Base-by-base conservation (phyloP, 2,113 vertebrate species). In the Bujurquina vittata region DNA sequence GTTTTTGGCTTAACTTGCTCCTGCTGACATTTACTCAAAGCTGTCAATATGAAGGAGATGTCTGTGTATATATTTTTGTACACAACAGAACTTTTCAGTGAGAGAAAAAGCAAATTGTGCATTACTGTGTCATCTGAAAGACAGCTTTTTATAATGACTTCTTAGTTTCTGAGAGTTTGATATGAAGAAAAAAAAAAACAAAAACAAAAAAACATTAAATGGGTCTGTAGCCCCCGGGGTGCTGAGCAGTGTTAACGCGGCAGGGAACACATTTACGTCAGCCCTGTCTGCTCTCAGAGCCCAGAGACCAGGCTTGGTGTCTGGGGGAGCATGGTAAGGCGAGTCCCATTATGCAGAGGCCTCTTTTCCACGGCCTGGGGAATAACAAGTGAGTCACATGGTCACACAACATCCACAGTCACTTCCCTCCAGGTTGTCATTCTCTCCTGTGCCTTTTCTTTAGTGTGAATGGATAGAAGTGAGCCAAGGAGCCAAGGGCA, bases 211-310 rank as follows among this genome's bases (percentile, higher is more conserved):
- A 84, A 57, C 77, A 57, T 73, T 49, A 84, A 90, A 91, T 80
- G 29, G 78, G 55, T 77, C 58, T 73, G 80, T 4, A 22, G 65
- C 87, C 93, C 84, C 90, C 33, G 46, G 83, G 87, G 89, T 52
- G 73, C 79, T n/a, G 77, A 65, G 80, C 54, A 14, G 79, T 55
- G 92, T 90, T 87, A 92, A 90, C 82, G 83, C 89, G 90, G 88
- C 79, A 90, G 91, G 86, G 92, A 90, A 74, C 65, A 67, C 88
- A 93, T 95, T 94, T 95, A 94, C 95, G 95, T 96, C 95, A 95
- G 85, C 67, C 63, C 85, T 73, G 90, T 91, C 92, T 94, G 90
- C 80, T 84, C 22, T 78, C 63, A 74, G 88, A 88, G 90, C 83
- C 86, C 86, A 81, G 91, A 90, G 94, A 93, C 74, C 76, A 37